A percentile compares a stretch with the other conserved stretches of the same genome.
Conservation (phyloP, 2,888 invertebrate species). For the Asteroscopus sphinx region DNA sequence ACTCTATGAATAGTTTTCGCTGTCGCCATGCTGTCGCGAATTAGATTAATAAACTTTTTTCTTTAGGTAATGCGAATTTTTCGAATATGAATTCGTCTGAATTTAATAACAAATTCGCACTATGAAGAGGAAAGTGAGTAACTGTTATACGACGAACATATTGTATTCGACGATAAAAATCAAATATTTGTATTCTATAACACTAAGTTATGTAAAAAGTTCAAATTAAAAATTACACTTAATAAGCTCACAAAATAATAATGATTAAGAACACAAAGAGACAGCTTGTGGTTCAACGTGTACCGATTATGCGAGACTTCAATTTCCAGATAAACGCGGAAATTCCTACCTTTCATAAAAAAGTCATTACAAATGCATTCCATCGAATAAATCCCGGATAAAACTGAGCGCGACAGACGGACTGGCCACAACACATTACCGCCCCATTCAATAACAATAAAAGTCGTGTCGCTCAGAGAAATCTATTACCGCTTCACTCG, state of each 20-base stretch:
- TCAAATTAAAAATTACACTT: constrained; percentile 5
- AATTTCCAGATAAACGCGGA: constrained; percentile 16
- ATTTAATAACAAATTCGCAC: not conserved
- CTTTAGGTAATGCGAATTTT: not conserved
- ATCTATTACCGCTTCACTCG: constrained; percentile 48
- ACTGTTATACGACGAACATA: constrained; percentile 4
- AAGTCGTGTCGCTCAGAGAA: constrained; percentile 41
- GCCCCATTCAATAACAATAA: constrained; percentile 56
- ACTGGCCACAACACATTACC: constrained; percentile 41
- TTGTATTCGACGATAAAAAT: constrained; percentile 10
- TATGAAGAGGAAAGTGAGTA: constrained; percentile 1
- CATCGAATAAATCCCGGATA: constrained; percentile 34
- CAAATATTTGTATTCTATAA: not conserved
- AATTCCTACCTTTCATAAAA: constrained; percentile 23
- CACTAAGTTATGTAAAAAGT: too few species aligned
- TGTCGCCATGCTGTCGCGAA: constrained; percentile 12
- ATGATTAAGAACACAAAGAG: constrained; percentile 3
- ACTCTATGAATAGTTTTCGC: constrained; percentile 19
- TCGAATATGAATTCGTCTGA: not conserved
- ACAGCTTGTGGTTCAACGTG: not conserved
- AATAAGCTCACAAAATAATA: not conserved
- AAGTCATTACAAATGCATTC: constrained; percentile 36
- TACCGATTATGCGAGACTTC: not conserved
- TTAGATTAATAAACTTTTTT: constrained; percentile 37
- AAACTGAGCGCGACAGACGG: constrained; percentile 37